These are phyloP conservation scores for Leucoma salicis DNA, from an alignment of 2,888 invertebrate species.

Conservation along the genomic window DNA sequence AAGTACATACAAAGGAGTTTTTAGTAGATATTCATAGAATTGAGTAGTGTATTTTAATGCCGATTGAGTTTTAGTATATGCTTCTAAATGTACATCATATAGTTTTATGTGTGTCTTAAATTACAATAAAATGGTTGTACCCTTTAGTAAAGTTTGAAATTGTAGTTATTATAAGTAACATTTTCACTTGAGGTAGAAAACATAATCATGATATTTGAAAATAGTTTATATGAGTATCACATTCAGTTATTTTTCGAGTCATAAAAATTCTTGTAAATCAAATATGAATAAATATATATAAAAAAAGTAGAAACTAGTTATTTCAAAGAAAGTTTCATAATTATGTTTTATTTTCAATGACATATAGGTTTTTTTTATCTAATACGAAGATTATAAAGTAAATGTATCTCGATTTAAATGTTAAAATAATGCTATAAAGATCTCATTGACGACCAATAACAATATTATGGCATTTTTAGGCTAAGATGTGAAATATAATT, in stretches of 20 bases:
- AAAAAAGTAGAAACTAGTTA: conserved; percentile 61
- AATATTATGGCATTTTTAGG: conserved; percentile 79
- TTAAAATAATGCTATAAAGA: conserved; percentile 77
- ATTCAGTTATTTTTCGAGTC: conserved; percentile 48
- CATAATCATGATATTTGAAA: conserved; percentile 35
- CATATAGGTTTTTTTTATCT: conserved; percentile 59
- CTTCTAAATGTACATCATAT: conserved; percentile 47
- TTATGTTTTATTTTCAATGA: conserved; percentile 60
- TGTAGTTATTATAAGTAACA: conserved; percentile 50
- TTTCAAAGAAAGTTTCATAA: conserved; percentile 64
- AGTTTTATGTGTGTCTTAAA: conserved; percentile 61
- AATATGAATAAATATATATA: conserved; percentile 55
- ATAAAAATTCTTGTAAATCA: conserved; percentile 50
- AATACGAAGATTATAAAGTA: conserved; percentile 62
- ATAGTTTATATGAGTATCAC: no score
- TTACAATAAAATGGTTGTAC: conserved; percentile 59
- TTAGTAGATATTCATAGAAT: conserved; percentile 40
- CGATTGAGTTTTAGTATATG: conserved; percentile 47
- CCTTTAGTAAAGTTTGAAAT: conserved; percentile 54
- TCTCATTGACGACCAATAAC: conserved; percentile 82
- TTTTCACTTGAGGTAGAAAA: conserved; percentile 40
- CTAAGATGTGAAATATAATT: conserved; percentile 61
- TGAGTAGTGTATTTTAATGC: conserved; percentile 48
- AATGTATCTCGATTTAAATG: conserved; percentile 67
- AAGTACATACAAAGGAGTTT: conserved; percentile 47